Percentiles rank a stretch among this genome's conserved stretches.
Evolutionary conservation across 2,113 vertebrate genomes (phyloP).

Genomic region (Pitta sordida): DNA sequence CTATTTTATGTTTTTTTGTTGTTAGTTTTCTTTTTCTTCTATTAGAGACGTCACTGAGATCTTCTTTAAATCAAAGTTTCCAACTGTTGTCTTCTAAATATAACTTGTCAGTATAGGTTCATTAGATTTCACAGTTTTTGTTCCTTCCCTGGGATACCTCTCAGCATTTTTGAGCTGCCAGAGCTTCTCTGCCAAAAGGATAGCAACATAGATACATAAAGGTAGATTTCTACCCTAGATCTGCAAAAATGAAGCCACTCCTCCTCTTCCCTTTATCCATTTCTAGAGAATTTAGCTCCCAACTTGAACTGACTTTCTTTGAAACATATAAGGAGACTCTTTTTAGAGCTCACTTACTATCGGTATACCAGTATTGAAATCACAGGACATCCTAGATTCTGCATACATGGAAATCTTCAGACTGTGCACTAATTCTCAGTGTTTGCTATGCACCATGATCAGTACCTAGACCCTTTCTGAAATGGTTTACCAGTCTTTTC

Average conservation of each 20-base stretch:
- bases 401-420: not conserved
- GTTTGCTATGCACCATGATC: not conserved
- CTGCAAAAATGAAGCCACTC: not conserved
- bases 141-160: not conserved
- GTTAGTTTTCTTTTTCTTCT: not conserved
- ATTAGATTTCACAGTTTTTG: not conserved
- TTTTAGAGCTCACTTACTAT: not conserved
- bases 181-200: not conserved
- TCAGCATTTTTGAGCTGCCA: not conserved
- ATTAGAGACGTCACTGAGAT: not conserved
- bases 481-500: not conserved
- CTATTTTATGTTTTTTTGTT: not conserved
- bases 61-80: not conserved
- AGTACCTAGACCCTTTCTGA: not conserved
- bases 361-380: not conserved
- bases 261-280: not conserved
- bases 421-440: not conserved
- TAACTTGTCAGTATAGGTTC: not conserved
- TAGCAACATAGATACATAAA: not conserved
- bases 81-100: not conserved
- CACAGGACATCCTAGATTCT: not conserved
- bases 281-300: not conserved
- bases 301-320: not conserved
- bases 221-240: not conserved
- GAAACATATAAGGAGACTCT: not conserved